These are phyloP conservation scores for Glaucidium brasilianum DNA, from an alignment of 2,113 vertebrate species.

Conservation along the genomic window DNA sequence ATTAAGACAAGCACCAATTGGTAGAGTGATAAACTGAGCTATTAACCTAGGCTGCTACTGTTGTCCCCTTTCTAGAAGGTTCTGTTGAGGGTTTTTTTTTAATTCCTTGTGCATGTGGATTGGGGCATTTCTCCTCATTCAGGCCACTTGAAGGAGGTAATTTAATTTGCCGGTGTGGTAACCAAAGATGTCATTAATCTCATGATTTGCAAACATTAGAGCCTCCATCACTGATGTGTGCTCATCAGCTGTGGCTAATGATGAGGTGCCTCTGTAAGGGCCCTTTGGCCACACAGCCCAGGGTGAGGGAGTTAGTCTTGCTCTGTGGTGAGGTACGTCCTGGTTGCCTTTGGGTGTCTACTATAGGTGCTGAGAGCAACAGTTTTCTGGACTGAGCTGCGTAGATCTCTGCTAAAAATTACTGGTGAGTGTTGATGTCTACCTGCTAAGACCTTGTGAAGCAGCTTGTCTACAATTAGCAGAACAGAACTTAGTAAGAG, in stretches of 20 bases:
- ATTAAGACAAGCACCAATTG: neutral
- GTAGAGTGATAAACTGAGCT: neutral
- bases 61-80: neutral
- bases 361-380: neutral
- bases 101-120: neutral
- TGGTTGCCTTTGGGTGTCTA: fast-evolving
- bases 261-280: neutral
- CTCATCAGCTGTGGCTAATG: neutral
- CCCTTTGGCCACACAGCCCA: fast-evolving
- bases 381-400: neutral
- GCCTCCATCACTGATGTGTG: no score
- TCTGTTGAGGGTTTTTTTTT: neutral
- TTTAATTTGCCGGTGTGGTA: neutral
- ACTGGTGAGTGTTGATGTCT: neutral
- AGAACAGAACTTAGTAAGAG: neutral
- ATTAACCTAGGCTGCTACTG: neutral
- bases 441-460: fast-evolving
- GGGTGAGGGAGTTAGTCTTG: neutral
- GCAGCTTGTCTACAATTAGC: neutral
- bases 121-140: neutral
- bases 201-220: neutral
- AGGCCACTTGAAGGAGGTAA: neutral
- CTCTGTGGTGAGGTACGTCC: neutral
- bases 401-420: neutral
- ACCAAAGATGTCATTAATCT: neutral